phyloP scores from a whole-genome alignment of 2,113 vertebrate species.

The Petroica traversi region DNA sequence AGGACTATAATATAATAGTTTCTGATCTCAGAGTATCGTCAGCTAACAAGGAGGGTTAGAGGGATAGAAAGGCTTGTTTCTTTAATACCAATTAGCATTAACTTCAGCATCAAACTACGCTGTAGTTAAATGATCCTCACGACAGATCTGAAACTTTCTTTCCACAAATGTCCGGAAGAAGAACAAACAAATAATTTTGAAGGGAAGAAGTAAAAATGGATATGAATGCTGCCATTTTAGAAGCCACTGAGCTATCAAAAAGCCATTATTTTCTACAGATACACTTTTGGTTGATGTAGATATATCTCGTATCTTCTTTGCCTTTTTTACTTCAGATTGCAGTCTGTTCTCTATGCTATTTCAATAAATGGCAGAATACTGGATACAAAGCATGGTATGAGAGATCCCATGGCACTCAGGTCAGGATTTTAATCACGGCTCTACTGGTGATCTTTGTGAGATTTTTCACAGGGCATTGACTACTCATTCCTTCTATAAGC shows the following conservation, averaged over 20 bases:
- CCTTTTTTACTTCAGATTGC: neutral
- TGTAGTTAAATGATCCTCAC: neutral
- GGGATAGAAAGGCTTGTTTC: neutral
- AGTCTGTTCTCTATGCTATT: neutral
- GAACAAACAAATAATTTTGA: neutral
- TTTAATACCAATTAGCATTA: neutral
- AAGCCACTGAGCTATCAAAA: neutral
- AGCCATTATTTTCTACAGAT: neutral
- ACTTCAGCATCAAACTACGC: neutral
- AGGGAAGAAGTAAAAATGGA: neutral
- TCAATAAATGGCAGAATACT: neutral
- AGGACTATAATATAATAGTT: neutral
- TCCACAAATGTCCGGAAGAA: neutral
- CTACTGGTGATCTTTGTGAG: neutral
- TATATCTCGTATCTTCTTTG: neutral
- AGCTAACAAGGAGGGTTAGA: neutral
- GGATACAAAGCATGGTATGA: neutral
- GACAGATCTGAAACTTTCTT: neutral
- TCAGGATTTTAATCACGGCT: neutral
- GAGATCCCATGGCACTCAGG: neutral
- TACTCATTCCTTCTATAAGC: neutral
- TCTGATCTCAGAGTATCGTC: neutral
- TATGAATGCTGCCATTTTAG: neutral
- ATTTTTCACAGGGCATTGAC: neutral
- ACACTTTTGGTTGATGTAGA: neutral